A percentile compares a stretch with the other conserved stretches of the same genome.
phyloP scores from a whole-genome alignment of 2,888 invertebrate species.

The Acronicta leporina region DNA sequence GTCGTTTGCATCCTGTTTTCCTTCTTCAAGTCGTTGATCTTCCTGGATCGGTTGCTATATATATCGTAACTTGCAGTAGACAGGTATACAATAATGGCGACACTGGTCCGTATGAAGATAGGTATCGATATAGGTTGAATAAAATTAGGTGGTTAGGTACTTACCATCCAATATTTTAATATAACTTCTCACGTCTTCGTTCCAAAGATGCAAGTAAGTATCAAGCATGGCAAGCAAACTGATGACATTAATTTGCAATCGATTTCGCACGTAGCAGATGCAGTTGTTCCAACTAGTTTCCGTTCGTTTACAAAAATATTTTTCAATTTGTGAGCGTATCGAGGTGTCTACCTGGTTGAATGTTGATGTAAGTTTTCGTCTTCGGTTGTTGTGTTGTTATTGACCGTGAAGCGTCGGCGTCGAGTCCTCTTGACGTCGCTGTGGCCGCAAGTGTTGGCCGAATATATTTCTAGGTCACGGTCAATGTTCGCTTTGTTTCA shows the following conservation, averaged over 20 bases:
- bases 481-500: slow-evolving; percentile 54
- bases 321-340: slow-evolving; percentile 70
- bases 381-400: slow-evolving; percentile 64
- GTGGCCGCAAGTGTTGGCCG: slow-evolving; percentile 34
- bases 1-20: neutral
- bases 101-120: too few relatives aligned
- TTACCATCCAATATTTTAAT: neutral
- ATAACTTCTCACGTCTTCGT: slow-evolving; percentile 18
- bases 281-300: slow-evolving; percentile 69
- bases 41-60: neutral
- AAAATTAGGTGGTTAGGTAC: too few relatives aligned
- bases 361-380: slow-evolving; percentile 83
- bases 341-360: slow-evolving; percentile 58
- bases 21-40: neutral
- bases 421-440: slow-evolving; percentile 31
- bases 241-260: slow-evolving; percentile 77
- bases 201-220: slow-evolving; percentile 13
- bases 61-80: too few relatives aligned
- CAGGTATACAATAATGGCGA: too few relatives aligned
- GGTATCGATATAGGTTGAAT: too few relatives aligned
- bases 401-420: slow-evolving; percentile 67
- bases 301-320: slow-evolving; percentile 71
- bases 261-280: slow-evolving; percentile 74
- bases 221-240: slow-evolving; percentile 63
- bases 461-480: slow-evolving; percentile 59